phyloP scores from a whole-genome alignment of 1,140 invertebrate genomes.

The Eumeta japonica region DNA sequence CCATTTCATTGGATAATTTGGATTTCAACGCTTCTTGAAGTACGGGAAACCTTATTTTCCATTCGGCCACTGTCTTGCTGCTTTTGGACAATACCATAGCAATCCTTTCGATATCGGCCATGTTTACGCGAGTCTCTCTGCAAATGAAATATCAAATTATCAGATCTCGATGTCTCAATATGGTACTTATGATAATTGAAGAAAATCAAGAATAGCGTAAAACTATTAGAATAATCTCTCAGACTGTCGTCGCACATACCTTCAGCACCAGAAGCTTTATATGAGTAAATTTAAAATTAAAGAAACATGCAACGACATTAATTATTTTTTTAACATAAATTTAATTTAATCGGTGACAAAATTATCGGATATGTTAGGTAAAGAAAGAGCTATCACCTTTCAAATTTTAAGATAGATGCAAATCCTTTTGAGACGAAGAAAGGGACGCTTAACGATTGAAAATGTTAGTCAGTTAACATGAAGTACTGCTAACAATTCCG shows the following conservation, averaged over 20 bases:
- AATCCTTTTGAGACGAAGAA: too few relatives aligned
- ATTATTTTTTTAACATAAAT: too few relatives aligned
- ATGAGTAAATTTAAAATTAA: too few relatives aligned
- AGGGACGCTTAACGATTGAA: too few relatives aligned
- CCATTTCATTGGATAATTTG: conserved; percentile 89
- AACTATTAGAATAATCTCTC: neutral
- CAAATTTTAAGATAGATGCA: too few relatives aligned
- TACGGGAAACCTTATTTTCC: conserved; percentile 87
- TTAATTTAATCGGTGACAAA: too few relatives aligned
- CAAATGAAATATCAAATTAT: conserved; percentile 7
- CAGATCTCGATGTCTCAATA: too few relatives aligned
- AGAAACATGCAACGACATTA: too few relatives aligned
- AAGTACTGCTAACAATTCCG: too few relatives aligned
- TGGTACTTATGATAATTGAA: neutral
- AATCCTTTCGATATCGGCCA: conserved; percentile 95
- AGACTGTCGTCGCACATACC: neutral
- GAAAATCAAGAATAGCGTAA: neutral
- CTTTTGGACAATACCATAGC: conserved; percentile 75
- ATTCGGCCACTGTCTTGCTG: conserved; percentile 91
- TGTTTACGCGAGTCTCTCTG: conserved; percentile 87
- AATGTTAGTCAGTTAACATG: too few relatives aligned
- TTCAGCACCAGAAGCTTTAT: neutral
- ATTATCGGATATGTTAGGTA: too few relatives aligned
- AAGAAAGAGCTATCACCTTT: too few relatives aligned
- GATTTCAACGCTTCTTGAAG: conserved; percentile 87